Percentiles rank a stretch among this genome's conserved stretches.
Evolutionary conservation across 2,113 vertebrate genomes (phyloP).

Genomic region (Semicossyphus pulcher): DNA sequence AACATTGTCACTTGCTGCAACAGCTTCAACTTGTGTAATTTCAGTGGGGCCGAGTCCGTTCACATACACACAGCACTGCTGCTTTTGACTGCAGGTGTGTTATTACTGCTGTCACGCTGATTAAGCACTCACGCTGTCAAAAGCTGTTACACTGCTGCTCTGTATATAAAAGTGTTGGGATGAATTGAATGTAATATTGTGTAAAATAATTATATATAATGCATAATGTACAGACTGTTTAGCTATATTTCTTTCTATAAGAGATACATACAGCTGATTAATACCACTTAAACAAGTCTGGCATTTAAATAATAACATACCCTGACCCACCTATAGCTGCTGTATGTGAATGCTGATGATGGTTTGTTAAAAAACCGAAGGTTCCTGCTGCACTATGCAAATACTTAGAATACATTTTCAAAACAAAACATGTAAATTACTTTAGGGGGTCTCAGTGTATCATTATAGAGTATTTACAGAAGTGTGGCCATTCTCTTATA

Average conservation of each 20-base stretch:
- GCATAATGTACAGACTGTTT: neutral
- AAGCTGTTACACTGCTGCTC: neutral
- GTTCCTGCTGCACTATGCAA: too few species aligned
- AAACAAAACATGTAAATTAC: too few species aligned
- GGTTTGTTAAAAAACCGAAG: too few species aligned
- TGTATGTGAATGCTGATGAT: neutral
- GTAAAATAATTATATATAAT: neutral
- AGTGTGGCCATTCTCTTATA: too few species aligned
- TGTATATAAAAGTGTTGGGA: neutral
- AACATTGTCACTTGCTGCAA: conserved; percentile 72
- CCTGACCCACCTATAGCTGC: neutral
- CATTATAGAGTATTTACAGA: too few species aligned
- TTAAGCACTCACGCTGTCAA: neutral
- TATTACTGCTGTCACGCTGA: conserved; percentile 38
- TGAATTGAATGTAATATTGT: neutral
- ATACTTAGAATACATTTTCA: too few species aligned
- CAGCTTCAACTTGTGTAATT: conserved; percentile 70
- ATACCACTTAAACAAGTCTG: neutral
- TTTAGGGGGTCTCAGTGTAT: too few species aligned
- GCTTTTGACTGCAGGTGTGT: conserved; percentile 25
- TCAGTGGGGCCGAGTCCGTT: conserved; percentile 51
- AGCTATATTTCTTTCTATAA: too few species aligned
- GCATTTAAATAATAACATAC: neutral
- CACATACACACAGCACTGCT: conserved; percentile 37
- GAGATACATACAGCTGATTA: neutral